Evolutionary conservation across 2,113 vertebrate species (phyloP), one percentile per base, ranked within the genome.

Genomic region (Himantopus leucocephalus): DNA sequence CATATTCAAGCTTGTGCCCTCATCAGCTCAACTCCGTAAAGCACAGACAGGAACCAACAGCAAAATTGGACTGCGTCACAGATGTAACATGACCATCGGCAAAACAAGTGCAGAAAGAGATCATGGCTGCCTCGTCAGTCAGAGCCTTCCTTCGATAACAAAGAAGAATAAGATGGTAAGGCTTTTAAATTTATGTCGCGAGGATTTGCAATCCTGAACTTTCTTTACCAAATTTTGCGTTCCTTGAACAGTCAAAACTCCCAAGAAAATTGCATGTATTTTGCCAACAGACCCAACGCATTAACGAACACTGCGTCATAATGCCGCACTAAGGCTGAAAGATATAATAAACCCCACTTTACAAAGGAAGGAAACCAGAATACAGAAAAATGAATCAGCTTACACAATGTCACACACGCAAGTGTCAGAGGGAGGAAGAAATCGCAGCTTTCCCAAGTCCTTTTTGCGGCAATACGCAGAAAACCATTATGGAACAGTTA

Each of bases 21-120:
- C 90, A 55, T 64, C 90, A 96, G 95, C 91, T 87, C 52, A 34
- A n/a, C 72, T 84, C 87, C 27, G 4, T 29, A 20, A 63, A 92
- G 93, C 88, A 58, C 66, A 63, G 84, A 60, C 56, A 18, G 71
- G 83, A 63, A 85, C 75, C 80, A 75, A 48, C 41, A 90, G 95
- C 91, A 96, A 97, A 97, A 89, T 96, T 34, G 74, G 92, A 77
- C 92, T 98, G 97, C 94, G 96, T 97, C 95, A 98, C 96, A 97
- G 94, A 78, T 94, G 95, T 96, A 97, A 97, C 93, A 95, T 92
- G 92, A 95, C 91, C 90, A 88, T 92, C 75, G 41, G 87, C 90
- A 94, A 91, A 95, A 91, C 94, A 64, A 93, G 87, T 21, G 88
- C 89, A 95, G 92, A 14, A 71, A 24, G 94, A 91, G 76, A 95